These are phyloP conservation scores for Alethe castanea DNA, from an alignment of 2,113 vertebrate species.

Conservation along the genomic window DNA sequence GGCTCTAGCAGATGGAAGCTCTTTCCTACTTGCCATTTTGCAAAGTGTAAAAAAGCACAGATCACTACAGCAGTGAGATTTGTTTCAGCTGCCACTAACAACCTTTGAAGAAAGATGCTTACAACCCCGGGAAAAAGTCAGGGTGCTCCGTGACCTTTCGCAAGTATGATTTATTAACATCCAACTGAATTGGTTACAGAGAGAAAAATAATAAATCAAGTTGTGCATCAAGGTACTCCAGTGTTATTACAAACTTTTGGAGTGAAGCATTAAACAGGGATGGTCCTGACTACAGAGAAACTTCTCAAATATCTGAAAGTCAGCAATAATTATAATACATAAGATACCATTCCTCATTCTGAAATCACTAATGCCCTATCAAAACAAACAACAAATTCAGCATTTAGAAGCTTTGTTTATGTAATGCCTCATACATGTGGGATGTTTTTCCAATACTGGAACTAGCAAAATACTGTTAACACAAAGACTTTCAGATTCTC, in stretches of 20 bases:
- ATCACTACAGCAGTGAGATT: not conserved
- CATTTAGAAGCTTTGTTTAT: not conserved
- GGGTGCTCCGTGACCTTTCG: constrained; percentile 22
- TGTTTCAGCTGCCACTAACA: not conserved
- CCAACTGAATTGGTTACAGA: constrained; percentile 41
- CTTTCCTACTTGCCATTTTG: not conserved
- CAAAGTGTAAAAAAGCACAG: not conserved
- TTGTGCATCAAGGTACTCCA: not conserved
- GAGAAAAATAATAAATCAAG: constrained; percentile 29
- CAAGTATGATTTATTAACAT: constrained; percentile 56
- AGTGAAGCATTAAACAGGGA: constrained; percentile 12
- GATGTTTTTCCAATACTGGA: not conserved
- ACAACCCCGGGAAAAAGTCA: not conserved
- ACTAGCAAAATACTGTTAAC: not conserved
- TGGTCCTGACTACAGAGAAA: not conserved
- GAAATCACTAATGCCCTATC: not conserved
- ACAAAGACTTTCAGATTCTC: not conserved
- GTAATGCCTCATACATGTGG: not conserved
- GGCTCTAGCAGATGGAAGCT: not conserved
- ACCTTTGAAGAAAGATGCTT: not conserved
- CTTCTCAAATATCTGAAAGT: not conserved
- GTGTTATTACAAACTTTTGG: not conserved
- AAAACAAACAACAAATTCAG: not conserved
- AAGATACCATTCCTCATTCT: not conserved
- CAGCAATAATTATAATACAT: not conserved